Conservation (phyloP, 2,113 vertebrate genomes). For the Orycteropus afer region DNA sequence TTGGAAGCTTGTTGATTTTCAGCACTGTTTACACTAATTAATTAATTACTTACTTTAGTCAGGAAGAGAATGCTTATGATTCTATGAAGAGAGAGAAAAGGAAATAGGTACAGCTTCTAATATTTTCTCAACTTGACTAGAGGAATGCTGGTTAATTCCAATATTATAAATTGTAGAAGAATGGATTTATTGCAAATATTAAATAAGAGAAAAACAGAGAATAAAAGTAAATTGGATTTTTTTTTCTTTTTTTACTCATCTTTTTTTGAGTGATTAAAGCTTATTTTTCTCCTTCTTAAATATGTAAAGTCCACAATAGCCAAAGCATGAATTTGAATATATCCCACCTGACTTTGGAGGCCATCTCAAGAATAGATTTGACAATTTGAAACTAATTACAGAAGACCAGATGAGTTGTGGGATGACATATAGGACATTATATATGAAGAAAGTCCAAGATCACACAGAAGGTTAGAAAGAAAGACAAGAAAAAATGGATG, state of each 20-base stretch:
- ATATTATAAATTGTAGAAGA: neutral
- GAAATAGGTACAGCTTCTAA: neutral
- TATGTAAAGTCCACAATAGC: too few relatives aligned
- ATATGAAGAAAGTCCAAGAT: too few relatives aligned
- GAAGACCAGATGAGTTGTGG: too few relatives aligned
- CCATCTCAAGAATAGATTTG: too few relatives aligned
- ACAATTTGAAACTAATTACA: too few relatives aligned
- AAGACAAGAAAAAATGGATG: too few relatives aligned
- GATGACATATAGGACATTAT: too few relatives aligned
- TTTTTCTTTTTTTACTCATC: neutral
- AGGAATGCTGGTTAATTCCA: neutral
- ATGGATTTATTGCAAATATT: constrained; percentile 8
- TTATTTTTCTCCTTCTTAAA: neutral
- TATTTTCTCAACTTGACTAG: constrained; percentile 35
- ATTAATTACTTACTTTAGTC: constrained; percentile 38
- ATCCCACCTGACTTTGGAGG: too few relatives aligned
- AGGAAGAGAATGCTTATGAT: neutral
- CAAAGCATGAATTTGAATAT: too few relatives aligned
- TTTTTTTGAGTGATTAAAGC: neutral
- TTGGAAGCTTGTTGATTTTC: constrained; percentile 17
- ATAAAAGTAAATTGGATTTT: neutral
- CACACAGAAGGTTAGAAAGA: too few relatives aligned
- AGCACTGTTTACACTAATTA: constrained; percentile 41
- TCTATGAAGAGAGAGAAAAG: neutral
- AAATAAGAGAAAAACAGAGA: neutral